Evolutionary conservation across 2,888 invertebrate species (phyloP).

Genomic region (Pristionchus arcanus): DNA sequence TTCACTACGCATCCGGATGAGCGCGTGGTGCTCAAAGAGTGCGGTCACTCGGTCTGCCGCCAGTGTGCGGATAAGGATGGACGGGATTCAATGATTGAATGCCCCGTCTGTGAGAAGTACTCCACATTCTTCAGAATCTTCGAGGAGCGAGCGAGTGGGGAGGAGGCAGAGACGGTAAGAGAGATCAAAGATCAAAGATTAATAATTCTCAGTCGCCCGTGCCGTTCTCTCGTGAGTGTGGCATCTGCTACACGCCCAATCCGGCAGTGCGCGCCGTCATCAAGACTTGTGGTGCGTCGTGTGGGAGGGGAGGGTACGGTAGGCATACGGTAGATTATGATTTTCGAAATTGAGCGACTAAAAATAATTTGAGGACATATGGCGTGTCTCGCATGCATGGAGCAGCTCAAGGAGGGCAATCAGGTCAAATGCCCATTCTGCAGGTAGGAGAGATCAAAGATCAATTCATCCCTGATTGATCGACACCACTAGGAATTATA

Average conservation of each 20-base stretch:
- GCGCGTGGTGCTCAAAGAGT: not conserved
- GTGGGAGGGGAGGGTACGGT: too few relatives aligned
- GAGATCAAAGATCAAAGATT: not conserved
- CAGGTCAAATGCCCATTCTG: not conserved
- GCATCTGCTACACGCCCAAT: constrained; percentile 5
- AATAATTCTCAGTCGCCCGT: not conserved
- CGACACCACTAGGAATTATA: too few relatives aligned
- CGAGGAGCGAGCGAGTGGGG: not conserved
- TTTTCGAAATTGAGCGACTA: not conserved
- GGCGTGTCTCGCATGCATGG: not conserved
- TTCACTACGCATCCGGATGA: not conserved
- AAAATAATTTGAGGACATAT: not conserved
- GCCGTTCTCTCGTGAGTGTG: not conserved
- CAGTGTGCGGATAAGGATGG: not conserved
- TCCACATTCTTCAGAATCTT: not conserved
- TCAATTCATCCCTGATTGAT: too few relatives aligned
- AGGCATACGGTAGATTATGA: too few relatives aligned
- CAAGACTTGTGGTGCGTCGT: not conserved
- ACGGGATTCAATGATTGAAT: not conserved
- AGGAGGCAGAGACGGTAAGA: not conserved
- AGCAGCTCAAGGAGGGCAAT: not conserved
- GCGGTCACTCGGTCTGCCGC: not conserved
- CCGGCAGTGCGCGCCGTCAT: not conserved
- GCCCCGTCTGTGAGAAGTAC: not conserved
- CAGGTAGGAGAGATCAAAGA: too few relatives aligned